Evolutionary conservation across 2,113 vertebrate species (phyloP).

Genomic region (chimpanzee (Pan troglodytes)): NHGRI_mPanTro3-v2.1_pri NC_072398.2:168938001-168938500

Average conservation of each 20-base stretch:
- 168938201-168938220: not conserved
- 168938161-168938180: not conserved
- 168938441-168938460: not conserved
- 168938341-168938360: not conserved
- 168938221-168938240: not conserved
- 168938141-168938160: not conserved
- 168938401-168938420: not conserved
- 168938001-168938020: not conserved
- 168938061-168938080: not conserved
- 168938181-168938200: not conserved
- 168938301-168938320: not conserved
- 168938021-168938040: not conserved
- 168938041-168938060: not conserved
- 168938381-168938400: not conserved
- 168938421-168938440: not conserved
- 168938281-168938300: not conserved
- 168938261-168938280: not conserved
- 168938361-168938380: not conserved
- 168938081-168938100: not conserved
- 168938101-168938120: not conserved
- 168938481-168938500: not conserved
- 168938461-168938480: not conserved
- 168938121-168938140: not conserved
- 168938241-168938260: not conserved
- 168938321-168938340: not conserved